phyloP scores from a whole-genome alignment of 2,888 invertebrate genomes.

The Lepidochitona cinerea region DNA sequence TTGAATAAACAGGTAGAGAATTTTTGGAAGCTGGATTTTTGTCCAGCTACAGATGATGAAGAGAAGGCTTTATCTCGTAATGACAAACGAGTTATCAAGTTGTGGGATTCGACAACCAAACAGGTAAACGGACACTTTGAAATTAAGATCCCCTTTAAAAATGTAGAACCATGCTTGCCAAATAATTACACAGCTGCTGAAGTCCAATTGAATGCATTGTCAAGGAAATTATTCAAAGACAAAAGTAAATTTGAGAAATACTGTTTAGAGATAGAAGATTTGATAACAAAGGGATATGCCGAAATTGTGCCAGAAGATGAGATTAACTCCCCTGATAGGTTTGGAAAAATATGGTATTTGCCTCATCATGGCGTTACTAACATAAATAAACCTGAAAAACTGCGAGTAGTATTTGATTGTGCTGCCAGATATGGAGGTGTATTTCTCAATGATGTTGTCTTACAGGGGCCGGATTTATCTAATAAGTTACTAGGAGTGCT shows the following conservation, averaged over 20 bases:
- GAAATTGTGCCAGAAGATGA: not conserved
- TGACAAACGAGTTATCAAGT: conserved; percentile 24
- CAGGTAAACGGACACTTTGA: conserved; percentile 13
- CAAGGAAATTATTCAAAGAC: not conserved
- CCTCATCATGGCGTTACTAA: conserved; percentile 12
- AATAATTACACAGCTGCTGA: not conserved
- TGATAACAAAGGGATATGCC: not conserved
- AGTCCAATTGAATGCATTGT: not conserved
- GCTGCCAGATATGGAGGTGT: conserved; percentile 18
- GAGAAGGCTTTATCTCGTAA: conserved; percentile 86
- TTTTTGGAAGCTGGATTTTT: conserved; percentile 58
- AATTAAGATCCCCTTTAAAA: conserved; percentile 17
- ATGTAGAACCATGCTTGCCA: too few relatives aligned
- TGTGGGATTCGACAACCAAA: conserved; percentile 7
- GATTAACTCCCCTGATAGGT: not conserved
- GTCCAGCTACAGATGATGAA: conserved; percentile 77
- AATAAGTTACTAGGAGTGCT: conserved; percentile 27
- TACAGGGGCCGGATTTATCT: conserved; percentile 24
- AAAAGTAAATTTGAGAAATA: not conserved
- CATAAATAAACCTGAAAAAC: conserved; percentile 13
- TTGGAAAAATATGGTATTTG: conserved; percentile 10
- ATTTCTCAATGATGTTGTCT: conserved; percentile 23
- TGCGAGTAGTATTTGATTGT: conserved; percentile 31
- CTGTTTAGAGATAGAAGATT: not conserved
- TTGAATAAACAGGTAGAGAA: conserved; percentile 85